A percentile compares a stretch with the other conserved stretches of the same genome.
Conservation (phyloP, 92 coral and sea anemone species). For the Bergia sp. region DNA sequence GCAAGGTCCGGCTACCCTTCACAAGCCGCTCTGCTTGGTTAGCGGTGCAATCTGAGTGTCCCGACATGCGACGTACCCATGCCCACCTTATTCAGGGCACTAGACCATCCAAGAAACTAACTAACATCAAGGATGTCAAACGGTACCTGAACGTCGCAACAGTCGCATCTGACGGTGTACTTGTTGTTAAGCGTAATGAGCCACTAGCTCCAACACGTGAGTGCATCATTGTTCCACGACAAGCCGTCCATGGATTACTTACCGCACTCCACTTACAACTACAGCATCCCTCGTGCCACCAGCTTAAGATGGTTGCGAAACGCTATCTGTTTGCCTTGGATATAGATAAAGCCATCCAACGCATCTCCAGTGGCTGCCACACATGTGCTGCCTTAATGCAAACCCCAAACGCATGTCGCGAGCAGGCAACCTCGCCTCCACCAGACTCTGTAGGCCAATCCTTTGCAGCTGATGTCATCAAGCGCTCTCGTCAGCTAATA, state of each 20-base stretch:
- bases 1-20: slow-evolving; percentile 55
- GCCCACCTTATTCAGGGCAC: slow-evolving; percentile 70
- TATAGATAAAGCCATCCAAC: slow-evolving; percentile 60
- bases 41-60: slow-evolving; percentile 38
- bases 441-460: slow-evolving; percentile 59
- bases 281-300: slow-evolving; percentile 60
- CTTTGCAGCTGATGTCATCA: slow-evolving; percentile 61
- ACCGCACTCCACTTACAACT: slow-evolving; percentile 69
- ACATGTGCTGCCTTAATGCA: slow-evolving; percentile 54
- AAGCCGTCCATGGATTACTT: slow-evolving; percentile 61
- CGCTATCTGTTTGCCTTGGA: slow-evolving; percentile 68
- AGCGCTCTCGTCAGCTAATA: slow-evolving; percentile 57
- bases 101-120: slow-evolving; percentile 66
- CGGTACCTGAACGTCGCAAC: slow-evolving; percentile 63
- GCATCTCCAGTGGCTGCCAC: slow-evolving; percentile 55
- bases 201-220: slow-evolving; percentile 60
- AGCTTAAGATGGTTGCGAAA: slow-evolving; percentile 58
- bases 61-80: slow-evolving; percentile 56
- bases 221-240: slow-evolving; percentile 66
- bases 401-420: slow-evolving; percentile 46
- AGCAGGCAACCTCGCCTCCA: slow-evolving; percentile 57
- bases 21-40: slow-evolving; percentile 69
- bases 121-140: slow-evolving; percentile 71
- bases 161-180: slow-evolving; percentile 60
- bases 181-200: slow-evolving; percentile 65